These are phyloP conservation scores for Anarrhichthys ocellatus DNA, from an alignment of 2,113 vertebrate species.

Conservation along the genomic window DNA sequence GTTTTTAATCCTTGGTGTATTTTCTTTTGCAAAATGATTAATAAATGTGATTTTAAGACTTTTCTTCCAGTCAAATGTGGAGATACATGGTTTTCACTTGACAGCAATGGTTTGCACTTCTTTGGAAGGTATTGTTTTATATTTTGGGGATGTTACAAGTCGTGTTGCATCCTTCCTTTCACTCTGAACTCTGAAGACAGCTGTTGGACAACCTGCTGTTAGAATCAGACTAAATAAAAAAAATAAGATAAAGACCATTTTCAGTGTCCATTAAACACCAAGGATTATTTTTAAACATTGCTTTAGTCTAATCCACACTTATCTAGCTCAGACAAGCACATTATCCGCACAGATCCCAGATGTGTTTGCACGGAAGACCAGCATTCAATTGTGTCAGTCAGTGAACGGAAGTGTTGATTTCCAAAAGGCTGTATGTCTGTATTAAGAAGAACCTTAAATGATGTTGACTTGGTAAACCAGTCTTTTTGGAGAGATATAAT, in stretches of 20 bases:
- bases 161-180: not conserved
- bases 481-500: not conserved
- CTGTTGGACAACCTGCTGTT: slow-evolving; percentile 12
- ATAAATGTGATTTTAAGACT: not conserved
- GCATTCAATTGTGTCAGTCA: slow-evolving; percentile 19
- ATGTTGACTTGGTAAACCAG: too few species aligned
- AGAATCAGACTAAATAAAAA: slow-evolving; percentile 28
- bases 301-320: slow-evolving; percentile 66
- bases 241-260: slow-evolving; percentile 23
- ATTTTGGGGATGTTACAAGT: not conserved
- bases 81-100: not conserved
- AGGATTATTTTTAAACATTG: slow-evolving; percentile 66
- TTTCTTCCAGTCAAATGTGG: not conserved
- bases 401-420: not conserved
- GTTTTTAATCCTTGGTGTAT: not conserved
- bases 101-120: not conserved
- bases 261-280: slow-evolving; percentile 61
- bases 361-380: slow-evolving; percentile 13
- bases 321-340: slow-evolving; percentile 51
- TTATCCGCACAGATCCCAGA: slow-evolving; percentile 7
- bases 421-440: not conserved
- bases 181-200: slow-evolving; percentile 17
- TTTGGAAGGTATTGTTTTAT: not conserved
- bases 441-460: not conserved
- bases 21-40: not conserved